A percentile compares a stretch with the other conserved stretches of the same genome.
These are phyloP conservation scores for Acipenser ruthenus DNA, from an alignment of 2,797 vertebrate species.

Conservation along the genomic window DNA sequence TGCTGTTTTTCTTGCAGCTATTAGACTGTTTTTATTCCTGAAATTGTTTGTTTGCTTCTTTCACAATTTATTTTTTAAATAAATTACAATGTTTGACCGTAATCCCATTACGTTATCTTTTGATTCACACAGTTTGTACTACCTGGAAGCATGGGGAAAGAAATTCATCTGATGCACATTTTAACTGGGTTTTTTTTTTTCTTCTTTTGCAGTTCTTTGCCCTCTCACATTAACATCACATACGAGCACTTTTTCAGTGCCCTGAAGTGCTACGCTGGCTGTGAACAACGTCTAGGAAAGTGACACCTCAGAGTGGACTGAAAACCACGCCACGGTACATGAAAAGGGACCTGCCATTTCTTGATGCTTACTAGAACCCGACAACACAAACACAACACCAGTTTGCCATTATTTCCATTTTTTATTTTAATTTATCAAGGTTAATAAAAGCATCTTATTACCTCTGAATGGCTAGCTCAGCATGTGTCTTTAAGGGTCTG, in stretches of 20 bases:
- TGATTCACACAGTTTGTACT: too few relatives aligned
- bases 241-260: slow-evolving; percentile 83
- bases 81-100: too few relatives aligned
- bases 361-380: slow-evolving; percentile 32
- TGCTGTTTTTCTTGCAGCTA: too few relatives aligned
- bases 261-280: slow-evolving; percentile 70
- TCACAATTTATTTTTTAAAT: too few relatives aligned
- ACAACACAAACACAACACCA: slow-evolving; percentile 14
- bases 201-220: slow-evolving; percentile 69
- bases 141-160: too few relatives aligned
- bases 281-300: slow-evolving; percentile 87
- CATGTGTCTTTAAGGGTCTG: neutral
- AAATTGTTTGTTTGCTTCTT: too few relatives aligned
- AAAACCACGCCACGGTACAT: slow-evolving; percentile 1
- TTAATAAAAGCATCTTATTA: neutral
- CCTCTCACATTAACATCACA: slow-evolving; percentile 79
- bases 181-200: slow-evolving; percentile 11
- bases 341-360: slow-evolving; percentile 14
- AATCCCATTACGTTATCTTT: too few relatives aligned
- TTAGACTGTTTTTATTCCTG: too few relatives aligned
- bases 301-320: slow-evolving; percentile 39
- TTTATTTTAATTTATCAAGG: neutral
- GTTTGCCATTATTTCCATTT: neutral
- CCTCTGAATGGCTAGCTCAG: neutral
- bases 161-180: too few relatives aligned